Percentiles rank a stretch among this genome's conserved stretches.
These are phyloP conservation scores for Oscheius sp. DNA, from an alignment of 2,888 invertebrate genomes.

Conservation along the genomic window DNA sequence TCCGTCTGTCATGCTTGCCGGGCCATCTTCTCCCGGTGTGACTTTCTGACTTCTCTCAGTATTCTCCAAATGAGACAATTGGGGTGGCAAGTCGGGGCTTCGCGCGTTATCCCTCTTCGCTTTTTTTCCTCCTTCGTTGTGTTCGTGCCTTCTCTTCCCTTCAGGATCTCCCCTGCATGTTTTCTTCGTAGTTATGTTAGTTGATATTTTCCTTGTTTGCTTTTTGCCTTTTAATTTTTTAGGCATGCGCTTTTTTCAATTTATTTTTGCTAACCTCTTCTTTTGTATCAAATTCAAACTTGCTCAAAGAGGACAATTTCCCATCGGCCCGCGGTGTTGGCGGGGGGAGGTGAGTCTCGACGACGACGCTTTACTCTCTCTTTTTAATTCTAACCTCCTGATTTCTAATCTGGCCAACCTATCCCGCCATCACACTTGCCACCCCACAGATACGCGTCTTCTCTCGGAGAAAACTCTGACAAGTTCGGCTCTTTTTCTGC, in stretches of 20 bases:
- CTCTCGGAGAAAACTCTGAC: neutral
- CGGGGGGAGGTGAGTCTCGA: neutral
- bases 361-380: neutral
- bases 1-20: conserved; percentile 6
- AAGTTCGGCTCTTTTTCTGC: conserved; percentile 30
- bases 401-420: neutral
- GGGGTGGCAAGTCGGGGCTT: conserved; percentile 31
- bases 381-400: conserved; percentile 6
- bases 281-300: neutral
- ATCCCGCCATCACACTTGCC: conserved; percentile 8
- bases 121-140: neutral
- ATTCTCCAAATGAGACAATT: neutral
- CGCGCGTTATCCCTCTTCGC: conserved; percentile 3
- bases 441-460: conserved; percentile 33
- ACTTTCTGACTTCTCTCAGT: neutral
- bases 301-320: conserved; percentile 26
- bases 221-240: neutral
- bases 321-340: conserved; percentile 23
- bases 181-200: conserved; percentile 7
- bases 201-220: conserved; percentile 8
- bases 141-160: conserved; percentile 2
- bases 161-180: neutral
- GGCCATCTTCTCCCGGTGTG: neutral
- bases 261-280: conserved; percentile 1
- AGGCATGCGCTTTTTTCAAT: neutral